Conservation (phyloP, 2,888 invertebrate species). For the Erannis defoliaria region DNA sequence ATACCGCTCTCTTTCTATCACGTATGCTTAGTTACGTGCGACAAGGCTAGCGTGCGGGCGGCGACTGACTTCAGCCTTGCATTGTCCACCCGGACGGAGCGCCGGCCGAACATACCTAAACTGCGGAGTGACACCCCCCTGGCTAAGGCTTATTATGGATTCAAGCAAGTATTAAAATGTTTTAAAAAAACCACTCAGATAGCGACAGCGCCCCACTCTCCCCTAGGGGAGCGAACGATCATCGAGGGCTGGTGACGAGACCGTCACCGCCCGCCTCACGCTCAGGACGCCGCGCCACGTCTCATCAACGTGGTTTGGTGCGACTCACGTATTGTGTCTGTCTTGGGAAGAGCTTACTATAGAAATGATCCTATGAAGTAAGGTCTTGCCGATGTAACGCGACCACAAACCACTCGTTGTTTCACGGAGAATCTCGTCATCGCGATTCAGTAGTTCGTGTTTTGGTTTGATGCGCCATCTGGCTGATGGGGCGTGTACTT, state of each 20-base stretch:
- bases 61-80: too few relatives aligned
- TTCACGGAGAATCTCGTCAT: constrained; percentile 25
- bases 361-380: constrained; percentile 56
- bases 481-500: background rate
- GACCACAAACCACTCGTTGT: background rate
- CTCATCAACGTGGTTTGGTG: constrained; percentile 48
- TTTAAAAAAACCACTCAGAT: constrained; percentile 40
- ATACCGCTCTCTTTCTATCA: too few relatives aligned
- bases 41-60: too few relatives aligned
- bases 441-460: constrained; percentile 31
- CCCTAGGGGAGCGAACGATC: constrained; percentile 51
- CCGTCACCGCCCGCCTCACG: constrained; percentile 50
- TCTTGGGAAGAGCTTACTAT: constrained; percentile 51
- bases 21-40: too few relatives aligned
- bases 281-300: constrained; percentile 52
- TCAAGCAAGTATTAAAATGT: too few relatives aligned
- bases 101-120: too few relatives aligned
- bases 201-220: constrained; percentile 48
- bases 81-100: too few relatives aligned
- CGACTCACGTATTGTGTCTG: constrained; percentile 44
- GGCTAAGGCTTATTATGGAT: too few relatives aligned
- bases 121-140: too few relatives aligned
- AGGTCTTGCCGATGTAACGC: constrained; percentile 40
- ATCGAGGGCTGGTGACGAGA: constrained; percentile 47
- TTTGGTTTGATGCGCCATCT: constrained; percentile 27